These are phyloP conservation scores for Leptopilina clavipes DNA, from an alignment of 1,140 invertebrate genomes.

Conservation along the genomic window DNA sequence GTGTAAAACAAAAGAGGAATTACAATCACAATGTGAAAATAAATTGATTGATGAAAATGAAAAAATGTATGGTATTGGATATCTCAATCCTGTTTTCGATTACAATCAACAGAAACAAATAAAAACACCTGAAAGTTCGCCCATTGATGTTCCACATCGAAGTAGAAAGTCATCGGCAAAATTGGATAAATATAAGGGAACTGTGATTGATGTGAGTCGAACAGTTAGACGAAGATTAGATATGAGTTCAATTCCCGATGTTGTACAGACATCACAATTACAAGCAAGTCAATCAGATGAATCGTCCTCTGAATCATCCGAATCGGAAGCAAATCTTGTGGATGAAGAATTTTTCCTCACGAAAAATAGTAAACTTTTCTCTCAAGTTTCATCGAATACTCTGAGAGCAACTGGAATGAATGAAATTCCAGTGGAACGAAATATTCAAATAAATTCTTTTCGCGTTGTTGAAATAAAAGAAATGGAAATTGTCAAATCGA, in stretches of 20 bases:
- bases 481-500: conserved; percentile 76
- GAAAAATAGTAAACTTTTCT: conserved; percentile 82
- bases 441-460: conserved; percentile 61
- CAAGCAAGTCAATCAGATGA: conserved; percentile 51
- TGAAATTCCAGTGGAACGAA: conserved; percentile 48
- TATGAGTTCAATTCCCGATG: conserved; percentile 65
- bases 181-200: conserved; percentile 54
- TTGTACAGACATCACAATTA: conserved; percentile 66
- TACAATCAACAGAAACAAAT: conserved; percentile 56
- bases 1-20: conserved; percentile 44
- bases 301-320: conserved; percentile 43
- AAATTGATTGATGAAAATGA: conserved; percentile 57
- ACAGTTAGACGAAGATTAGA: conserved; percentile 65
- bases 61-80: conserved; percentile 65
- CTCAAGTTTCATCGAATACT: conserved; percentile 80
- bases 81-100: conserved; percentile 72
- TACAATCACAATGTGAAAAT: conserved; percentile 51
- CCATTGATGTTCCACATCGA: conserved; percentile 54
- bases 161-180: conserved; percentile 62
- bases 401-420: conserved; percentile 55
- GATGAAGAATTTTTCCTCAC: conserved; percentile 77
- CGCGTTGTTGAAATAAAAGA: conserved; percentile 77
- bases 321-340: conserved; percentile 50
- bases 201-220: conserved; percentile 62
- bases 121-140: conserved; percentile 58